Percentiles rank a stretch among this genome's conserved stretches.
Evolutionary conservation across 1,140 invertebrate species (phyloP).

Genomic region (Cydia splendana): DNA sequence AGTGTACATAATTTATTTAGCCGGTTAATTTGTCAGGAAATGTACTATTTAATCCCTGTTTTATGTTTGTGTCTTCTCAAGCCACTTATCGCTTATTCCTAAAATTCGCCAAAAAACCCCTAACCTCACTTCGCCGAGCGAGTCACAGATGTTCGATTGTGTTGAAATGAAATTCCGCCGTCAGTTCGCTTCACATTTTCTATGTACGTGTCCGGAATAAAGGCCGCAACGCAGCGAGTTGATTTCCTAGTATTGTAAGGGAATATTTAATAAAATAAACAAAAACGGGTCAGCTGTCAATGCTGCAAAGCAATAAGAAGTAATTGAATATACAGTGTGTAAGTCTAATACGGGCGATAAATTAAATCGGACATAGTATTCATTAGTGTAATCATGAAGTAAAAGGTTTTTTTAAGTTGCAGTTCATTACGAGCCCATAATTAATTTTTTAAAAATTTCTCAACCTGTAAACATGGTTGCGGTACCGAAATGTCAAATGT

Average conservation of each 20-base stretch:
- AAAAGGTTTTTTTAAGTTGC: no score
- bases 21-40: no score
- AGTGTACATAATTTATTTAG: no score
- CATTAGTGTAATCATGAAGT: no score
- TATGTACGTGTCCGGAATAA: constrained; percentile 27
- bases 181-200: constrained; percentile 31
- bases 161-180: constrained; percentile 31
- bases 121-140: background rate
- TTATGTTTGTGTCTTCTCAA: background rate
- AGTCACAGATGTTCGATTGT: constrained; percentile 30
- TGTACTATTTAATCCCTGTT: no score
- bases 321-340: background rate
- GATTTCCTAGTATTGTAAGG: background rate
- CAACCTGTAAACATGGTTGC: no score
- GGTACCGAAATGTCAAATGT: no score
- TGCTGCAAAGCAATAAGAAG: background rate
- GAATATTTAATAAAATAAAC: background rate
- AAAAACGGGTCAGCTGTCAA: background rate
- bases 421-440: no score
- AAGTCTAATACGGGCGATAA: no score
- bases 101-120: background rate
- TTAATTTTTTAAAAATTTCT: no score
- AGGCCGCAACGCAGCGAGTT: constrained; percentile 3
- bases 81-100: background rate
- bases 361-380: no score